phyloP scores from a whole-genome alignment of 2,888 invertebrate genomes.

The Chymomyza caudatula region DNA sequence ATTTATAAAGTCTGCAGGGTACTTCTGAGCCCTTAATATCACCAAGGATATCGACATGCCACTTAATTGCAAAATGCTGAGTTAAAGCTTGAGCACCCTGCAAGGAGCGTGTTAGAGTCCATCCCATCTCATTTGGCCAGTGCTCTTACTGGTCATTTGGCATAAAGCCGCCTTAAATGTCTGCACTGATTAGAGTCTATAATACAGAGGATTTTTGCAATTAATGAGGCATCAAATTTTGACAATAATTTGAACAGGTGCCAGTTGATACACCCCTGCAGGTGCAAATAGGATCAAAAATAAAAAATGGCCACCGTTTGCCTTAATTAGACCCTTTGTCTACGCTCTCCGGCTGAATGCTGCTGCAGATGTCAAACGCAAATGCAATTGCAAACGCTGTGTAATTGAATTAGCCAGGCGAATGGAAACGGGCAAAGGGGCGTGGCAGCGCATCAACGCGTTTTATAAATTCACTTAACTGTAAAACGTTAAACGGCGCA shows the following conservation, averaged over 20 bases:
- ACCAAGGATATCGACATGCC: too few relatives aligned
- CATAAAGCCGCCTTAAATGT: too few relatives aligned
- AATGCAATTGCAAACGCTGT: background rate
- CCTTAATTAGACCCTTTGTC: slow-evolving; percentile 49
- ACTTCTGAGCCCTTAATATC: too few relatives aligned
- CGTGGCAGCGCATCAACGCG: background rate
- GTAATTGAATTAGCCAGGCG: background rate
- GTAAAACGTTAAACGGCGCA: slow-evolving; percentile 22
- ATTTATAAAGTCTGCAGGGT: too few relatives aligned
- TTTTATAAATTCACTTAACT: slow-evolving; percentile 36
- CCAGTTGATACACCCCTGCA: background rate
- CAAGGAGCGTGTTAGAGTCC: too few relatives aligned
- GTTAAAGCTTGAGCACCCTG: too few relatives aligned
- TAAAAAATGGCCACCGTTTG: slow-evolving; percentile 5
- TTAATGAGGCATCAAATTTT: slow-evolving; percentile 59
- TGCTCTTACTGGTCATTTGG: too few relatives aligned
- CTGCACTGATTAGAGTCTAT: too few relatives aligned
- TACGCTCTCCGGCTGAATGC: slow-evolving; percentile 2
- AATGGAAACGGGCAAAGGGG: background rate
- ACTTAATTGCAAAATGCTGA: too few relatives aligned
- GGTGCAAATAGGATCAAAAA: background rate
- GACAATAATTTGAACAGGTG: background rate
- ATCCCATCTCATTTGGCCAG: too few relatives aligned
- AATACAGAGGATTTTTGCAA: too few relatives aligned
- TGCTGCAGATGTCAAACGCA: slow-evolving; percentile 6